Evolutionary conservation across 2,888 invertebrate genomes (phyloP).

Genomic region (Drosophila villosipedis): DNA sequence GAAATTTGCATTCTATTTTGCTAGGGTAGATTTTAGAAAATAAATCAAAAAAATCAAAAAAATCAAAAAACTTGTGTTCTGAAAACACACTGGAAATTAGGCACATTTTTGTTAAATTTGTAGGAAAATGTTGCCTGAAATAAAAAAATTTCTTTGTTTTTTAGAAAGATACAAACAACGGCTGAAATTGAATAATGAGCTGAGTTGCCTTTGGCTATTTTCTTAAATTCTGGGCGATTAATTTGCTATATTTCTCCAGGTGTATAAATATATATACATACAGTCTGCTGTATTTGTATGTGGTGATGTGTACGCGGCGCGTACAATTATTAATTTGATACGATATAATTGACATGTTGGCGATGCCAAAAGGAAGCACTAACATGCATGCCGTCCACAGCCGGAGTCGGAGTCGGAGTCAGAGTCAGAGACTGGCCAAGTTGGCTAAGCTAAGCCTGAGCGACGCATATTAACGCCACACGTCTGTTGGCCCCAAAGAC

Average conservation of each 20-base stretch:
- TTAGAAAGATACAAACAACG: too few relatives aligned
- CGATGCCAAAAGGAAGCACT: constrained; percentile 76
- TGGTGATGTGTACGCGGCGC: constrained; percentile 58
- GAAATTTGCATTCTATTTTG: not conserved
- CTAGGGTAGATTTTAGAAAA: not conserved
- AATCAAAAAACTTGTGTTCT: accelerated
- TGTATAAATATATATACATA: constrained; percentile 1
- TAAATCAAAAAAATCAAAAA: not conserved
- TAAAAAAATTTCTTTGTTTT: accelerated
- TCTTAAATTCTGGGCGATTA: not conserved
- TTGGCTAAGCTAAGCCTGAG: constrained; percentile 63
- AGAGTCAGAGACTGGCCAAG: constrained; percentile 16
- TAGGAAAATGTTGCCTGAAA: not conserved
- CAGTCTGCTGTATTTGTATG: constrained; percentile 24
- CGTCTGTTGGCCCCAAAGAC: constrained; percentile 32
- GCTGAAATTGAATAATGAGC: not conserved
- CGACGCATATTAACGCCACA: constrained; percentile 77
- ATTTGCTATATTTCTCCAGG: not conserved
- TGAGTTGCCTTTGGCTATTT: not conserved
- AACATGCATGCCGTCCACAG: constrained; percentile 64
- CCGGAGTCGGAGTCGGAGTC: constrained; percentile 1
- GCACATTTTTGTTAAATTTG: not conserved
- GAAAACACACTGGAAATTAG: not conserved
- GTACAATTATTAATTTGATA: constrained; percentile 83
- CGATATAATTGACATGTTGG: constrained; percentile 83